Conservation (phyloP, 2,797 vertebrate species). For the Poeciliopsis paucimaculata region DNA sequence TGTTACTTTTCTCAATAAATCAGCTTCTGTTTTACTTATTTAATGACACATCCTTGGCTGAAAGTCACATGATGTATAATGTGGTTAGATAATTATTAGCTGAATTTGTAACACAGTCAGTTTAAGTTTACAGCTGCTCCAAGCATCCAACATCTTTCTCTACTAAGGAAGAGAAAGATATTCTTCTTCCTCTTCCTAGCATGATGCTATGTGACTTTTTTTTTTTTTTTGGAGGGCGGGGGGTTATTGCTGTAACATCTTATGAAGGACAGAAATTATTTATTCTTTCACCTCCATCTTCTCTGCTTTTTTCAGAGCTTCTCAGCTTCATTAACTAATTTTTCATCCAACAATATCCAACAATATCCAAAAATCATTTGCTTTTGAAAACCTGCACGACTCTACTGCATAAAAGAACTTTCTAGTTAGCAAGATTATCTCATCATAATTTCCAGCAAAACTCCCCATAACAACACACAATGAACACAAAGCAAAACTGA, state of each 20-base stretch:
- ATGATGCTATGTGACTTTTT: background rate
- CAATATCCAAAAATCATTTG: background rate
- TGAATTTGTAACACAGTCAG: too few species aligned
- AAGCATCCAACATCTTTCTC: background rate
- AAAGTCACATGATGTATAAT: background rate
- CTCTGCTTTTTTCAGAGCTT: background rate
- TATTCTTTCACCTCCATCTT: background rate
- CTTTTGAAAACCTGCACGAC: background rate
- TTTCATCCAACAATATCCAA: background rate
- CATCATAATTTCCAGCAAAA: background rate
- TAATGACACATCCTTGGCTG: background rate
- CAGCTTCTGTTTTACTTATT: background rate
- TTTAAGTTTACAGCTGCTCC: background rate
- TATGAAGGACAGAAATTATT: background rate
- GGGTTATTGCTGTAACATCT: background rate
- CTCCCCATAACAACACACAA: background rate
- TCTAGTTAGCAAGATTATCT: background rate
- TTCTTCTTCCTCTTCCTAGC: too few species aligned
- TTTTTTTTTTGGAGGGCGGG: too few species aligned
- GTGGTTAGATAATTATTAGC: too few species aligned
- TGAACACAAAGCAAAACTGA: background rate
- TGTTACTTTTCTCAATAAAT: background rate
- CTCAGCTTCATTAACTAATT: background rate
- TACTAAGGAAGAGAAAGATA: background rate
- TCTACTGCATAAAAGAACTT: background rate